These are phyloP conservation scores for Drosophila tropicalis DNA, from an alignment of 1,140 invertebrate species.

Conservation along the genomic window DNA sequence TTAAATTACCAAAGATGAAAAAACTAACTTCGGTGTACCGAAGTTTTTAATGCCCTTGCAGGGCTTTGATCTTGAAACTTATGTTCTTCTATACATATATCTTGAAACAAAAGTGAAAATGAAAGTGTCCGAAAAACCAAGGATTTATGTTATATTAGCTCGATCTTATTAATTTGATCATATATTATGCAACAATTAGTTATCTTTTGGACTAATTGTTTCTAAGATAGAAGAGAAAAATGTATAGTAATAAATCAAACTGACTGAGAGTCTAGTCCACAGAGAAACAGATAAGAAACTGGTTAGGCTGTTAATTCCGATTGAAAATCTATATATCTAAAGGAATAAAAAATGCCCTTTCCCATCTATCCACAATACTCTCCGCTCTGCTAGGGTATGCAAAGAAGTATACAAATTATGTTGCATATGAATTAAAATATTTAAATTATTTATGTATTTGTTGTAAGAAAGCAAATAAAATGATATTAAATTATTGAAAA, in stretches of 20 bases:
- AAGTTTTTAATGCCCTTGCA: conserved; percentile 1
- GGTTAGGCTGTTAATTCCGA: background rate
- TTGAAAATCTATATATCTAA: background rate
- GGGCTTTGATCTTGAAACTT: background rate
- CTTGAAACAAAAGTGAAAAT: too few relatives aligned
- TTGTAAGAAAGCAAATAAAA: conserved; percentile 59
- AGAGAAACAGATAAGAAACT: too few relatives aligned
- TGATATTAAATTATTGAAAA: conserved; percentile 48
- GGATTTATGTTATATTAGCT: too few relatives aligned
- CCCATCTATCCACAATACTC: too few relatives aligned
- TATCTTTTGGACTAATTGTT: too few relatives aligned
- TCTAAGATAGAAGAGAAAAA: too few relatives aligned
- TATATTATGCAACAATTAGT: too few relatives aligned
- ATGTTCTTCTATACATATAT: too few relatives aligned
- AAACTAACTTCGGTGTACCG: background rate
- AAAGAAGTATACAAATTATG: conserved; percentile 9
- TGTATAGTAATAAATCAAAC: too few relatives aligned
- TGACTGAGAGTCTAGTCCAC: too few relatives aligned
- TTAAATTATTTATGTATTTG: conserved; percentile 68
- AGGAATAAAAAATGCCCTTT: background rate
- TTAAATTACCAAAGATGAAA: conserved; percentile 39
- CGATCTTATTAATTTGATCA: too few relatives aligned
- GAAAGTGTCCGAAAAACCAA: too few relatives aligned
- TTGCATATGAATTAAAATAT: conserved; percentile 44
- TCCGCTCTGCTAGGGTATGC: background rate